Base-by-base conservation (phyloP, 2,113 vertebrate species). In the Takifugu bimaculatus region DNA sequence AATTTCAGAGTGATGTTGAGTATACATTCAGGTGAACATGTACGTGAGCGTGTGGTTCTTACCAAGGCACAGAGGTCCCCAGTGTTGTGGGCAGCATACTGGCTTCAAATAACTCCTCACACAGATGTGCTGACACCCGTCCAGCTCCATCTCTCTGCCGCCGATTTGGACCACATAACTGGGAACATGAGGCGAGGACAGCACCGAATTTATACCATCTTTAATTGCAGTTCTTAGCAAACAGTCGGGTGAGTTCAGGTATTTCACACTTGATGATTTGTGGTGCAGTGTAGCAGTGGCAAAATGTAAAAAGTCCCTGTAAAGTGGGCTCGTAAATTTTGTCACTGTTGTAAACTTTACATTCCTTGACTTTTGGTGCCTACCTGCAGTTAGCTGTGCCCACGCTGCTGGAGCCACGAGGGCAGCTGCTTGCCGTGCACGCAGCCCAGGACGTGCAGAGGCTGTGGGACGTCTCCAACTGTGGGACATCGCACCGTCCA, bases 51-150 rank as follows among this genome's bases (percentile, higher is more conserved):
- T 53, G 65, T 51, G 32, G 50, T 47, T 53, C 92, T 91, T 88
- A 97, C 96, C 79, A 0, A 91, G 86, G 77, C 96, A 98, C 44
- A 92, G 78, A 0, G 91, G 82, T 3, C 96, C 95, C 94, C 94
- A 98, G 79, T 91, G 92, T 56, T 92, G 90, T 1, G 90, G 84
- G 70, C 96, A 98, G 81, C 96, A 98, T 13, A 51, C 74, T n/a
- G 85, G 90, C 60, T 91, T 69, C 7, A 88, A 85, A 63, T 75
- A 56, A 0, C 75, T 78, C 61, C 84, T 92, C 60, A 73, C 85
- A 73, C 96, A 98, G 6, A 61, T 9, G 20, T 86, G 89, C 13
- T 77, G 85, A 77, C 96, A 98, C 25, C 96, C 96, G 0, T 61
- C 39, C 54, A 92, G 78, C 60, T 78, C 86, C 63, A 91, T 6